These are phyloP conservation scores for Columba livia DNA, from an alignment of 2,113 vertebrate species.

Conservation along the genomic window DNA sequence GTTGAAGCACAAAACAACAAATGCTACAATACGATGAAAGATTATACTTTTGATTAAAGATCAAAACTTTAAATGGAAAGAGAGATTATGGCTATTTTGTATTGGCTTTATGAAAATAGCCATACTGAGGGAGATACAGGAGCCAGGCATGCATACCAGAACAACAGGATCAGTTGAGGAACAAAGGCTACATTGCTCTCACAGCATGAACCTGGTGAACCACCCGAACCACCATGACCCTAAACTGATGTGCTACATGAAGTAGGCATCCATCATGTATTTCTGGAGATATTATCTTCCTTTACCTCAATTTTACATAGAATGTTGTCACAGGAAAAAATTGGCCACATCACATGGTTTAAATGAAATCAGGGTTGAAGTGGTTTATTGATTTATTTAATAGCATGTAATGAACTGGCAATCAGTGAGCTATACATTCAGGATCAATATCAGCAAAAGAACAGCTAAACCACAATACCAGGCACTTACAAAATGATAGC, in stretches of 20 bases:
- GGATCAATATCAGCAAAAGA: not conserved
- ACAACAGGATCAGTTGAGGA: not conserved
- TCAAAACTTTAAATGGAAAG: not conserved
- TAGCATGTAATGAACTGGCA: not conserved
- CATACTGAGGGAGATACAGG: not conserved
- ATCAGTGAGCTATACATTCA: not conserved
- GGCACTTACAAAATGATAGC: not conserved
- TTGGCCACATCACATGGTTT: not conserved
- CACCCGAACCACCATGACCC: too few relatives aligned
- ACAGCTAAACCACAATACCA: not conserved
- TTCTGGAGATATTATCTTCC: not conserved
- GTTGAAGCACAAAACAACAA: not conserved
- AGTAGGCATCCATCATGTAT: not conserved
- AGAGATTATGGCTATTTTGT: not conserved
- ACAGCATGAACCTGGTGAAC: not conserved
- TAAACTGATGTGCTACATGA: not conserved
- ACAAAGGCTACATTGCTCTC: not conserved
- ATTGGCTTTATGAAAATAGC: not conserved
- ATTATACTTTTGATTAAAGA: not conserved
- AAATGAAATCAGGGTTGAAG: constrained; percentile 5
- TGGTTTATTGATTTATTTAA: constrained; percentile 42
- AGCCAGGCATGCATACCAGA: not conserved
- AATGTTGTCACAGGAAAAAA: not conserved
- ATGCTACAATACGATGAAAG: not conserved
- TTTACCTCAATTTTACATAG: not conserved